Evolutionary conservation across 2,888 invertebrate species (phyloP), one percentile per base, ranked within the genome.

Genomic region (Cataglyphis altisquamis): DNA sequence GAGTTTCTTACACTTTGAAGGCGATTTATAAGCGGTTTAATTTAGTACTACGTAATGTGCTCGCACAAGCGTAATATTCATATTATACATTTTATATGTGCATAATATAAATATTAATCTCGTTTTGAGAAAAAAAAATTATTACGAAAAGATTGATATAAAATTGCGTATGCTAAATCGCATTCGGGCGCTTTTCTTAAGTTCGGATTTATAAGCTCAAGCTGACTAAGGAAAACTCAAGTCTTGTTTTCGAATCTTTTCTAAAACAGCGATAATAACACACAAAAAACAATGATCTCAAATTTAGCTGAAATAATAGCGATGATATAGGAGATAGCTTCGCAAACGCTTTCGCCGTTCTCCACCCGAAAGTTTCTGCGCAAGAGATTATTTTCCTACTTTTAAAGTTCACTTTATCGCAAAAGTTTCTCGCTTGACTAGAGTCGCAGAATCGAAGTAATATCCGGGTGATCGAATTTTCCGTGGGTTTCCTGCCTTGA

Each of bases 391-490:
- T 77, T 80, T 68, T 78, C 62, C 67, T 21, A 77, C 82, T 82
- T 82, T 77, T 75, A 68, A 80, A 63, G 39, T 83, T 83, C 80
- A 64, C 81, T 83, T 72, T 78, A 63, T 52, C 77, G 45, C 41
- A 25, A 70, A 83, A 83, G 83, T 80, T 83, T 80, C 57, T 64
- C 80, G 70, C 64, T 64, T 57, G 41, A 64, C 48, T 66, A 48
- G 70, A 80, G 45, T 62, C 83, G 83, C 64, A 83, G 80, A 83
- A 83, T 80, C 80, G 83, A 64, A 70, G 83, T 83, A 83, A 83
- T 83, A 80, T 83, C 83, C 81, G 81, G 72, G 45, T 83, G 80
- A 83, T 83, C 83, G 70, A 83, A 80, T 83, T 83, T 83, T 80
- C 60, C 72, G 83, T 64, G 80, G 81, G 60, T 83, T 80, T 82